A percentile compares a stretch with the other conserved stretches of the same genome.
Conservation (phyloP, 2,113 vertebrate species). For the Zapornia atra region DNA sequence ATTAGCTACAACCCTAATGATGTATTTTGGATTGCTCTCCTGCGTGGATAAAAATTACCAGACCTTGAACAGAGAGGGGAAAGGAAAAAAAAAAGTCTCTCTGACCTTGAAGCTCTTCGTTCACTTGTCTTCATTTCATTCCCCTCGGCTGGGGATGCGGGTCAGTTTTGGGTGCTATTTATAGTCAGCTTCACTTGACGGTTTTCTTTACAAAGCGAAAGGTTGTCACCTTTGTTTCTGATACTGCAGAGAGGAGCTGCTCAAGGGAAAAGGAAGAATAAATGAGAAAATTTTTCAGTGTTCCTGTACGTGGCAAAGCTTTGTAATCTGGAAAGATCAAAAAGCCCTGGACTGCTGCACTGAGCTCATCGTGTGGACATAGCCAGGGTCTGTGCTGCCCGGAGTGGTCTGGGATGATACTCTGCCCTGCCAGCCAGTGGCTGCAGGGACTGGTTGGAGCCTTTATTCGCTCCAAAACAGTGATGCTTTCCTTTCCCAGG, state of each 20-base stretch:
- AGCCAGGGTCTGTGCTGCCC: not conserved
- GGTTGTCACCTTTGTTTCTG: conserved; percentile 70
- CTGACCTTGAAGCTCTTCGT: conserved; percentile 60
- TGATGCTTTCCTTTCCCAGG: not conserved
- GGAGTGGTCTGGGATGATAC: not conserved
- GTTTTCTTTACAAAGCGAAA: conserved; percentile 55
- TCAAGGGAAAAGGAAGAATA: conserved; percentile 55
- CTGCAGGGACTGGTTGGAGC: not conserved
- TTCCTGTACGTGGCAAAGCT: not conserved
- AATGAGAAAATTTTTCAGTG: conserved; percentile 39
- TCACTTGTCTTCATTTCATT: conserved; percentile 65
- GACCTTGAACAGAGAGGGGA: conserved; percentile 47
- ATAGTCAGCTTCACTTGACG: conserved; percentile 8
- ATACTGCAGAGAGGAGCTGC: conserved; percentile 50
- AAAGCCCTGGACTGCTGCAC: not conserved
- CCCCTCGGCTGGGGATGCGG: conserved; percentile 28
- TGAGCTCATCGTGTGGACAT: accelerated
- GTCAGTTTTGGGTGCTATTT: conserved; percentile 70
- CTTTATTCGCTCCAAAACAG: not conserved
- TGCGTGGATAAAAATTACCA: conserved; percentile 58
- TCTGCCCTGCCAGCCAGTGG: not conserved
- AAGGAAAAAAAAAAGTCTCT: not conserved
- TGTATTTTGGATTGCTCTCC: conserved; percentile 60
- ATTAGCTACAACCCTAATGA: conserved; percentile 48
- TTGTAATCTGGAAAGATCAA: conserved; percentile 50